phyloP scores from a whole-genome alignment of 2,113 vertebrate species.

The Azemiops feae region DNA sequence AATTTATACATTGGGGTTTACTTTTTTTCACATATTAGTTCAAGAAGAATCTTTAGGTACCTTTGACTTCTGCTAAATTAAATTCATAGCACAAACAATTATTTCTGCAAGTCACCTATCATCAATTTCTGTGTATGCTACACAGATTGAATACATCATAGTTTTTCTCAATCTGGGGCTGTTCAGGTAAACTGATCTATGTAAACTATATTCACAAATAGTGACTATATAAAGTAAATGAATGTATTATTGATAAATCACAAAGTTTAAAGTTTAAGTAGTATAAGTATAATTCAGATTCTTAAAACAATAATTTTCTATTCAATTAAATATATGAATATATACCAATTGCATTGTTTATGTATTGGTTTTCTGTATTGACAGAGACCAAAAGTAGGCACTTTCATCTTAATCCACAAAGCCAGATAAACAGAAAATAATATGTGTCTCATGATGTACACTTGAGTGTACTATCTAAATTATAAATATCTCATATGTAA shows the following conservation, averaged over 20 bases:
- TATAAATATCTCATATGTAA: neutral
- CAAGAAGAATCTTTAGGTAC: conserved; percentile 30
- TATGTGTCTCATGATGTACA: conserved; percentile 9
- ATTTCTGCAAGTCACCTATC: neutral
- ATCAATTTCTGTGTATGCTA: neutral
- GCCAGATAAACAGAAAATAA: neutral
- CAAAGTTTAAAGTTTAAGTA: conserved; percentile 43
- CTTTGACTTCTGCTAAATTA: conserved; percentile 22
- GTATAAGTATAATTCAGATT: conserved; percentile 44
- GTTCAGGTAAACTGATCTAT: neutral
- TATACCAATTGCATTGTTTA: conserved; percentile 6
- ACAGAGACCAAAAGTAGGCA: neutral
- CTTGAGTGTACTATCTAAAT: neutral
- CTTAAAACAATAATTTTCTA: conserved; percentile 33
- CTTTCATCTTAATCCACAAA: conserved; percentile 10
- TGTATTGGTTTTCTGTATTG: neutral
- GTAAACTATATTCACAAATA: conserved; percentile 4
- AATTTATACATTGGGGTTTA: conserved; percentile 49
- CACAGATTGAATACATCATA: conserved; percentile 17
- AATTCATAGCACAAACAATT: conserved; percentile 27
- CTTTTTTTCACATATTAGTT: conserved; percentile 46
- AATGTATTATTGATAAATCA: neutral
- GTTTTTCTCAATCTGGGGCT: neutral
- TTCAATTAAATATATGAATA: conserved; percentile 34
- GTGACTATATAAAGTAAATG: neutral